phyloP scores from a whole-genome alignment of 92 coral and sea anemone species.

The Porites lobata region DNA sequence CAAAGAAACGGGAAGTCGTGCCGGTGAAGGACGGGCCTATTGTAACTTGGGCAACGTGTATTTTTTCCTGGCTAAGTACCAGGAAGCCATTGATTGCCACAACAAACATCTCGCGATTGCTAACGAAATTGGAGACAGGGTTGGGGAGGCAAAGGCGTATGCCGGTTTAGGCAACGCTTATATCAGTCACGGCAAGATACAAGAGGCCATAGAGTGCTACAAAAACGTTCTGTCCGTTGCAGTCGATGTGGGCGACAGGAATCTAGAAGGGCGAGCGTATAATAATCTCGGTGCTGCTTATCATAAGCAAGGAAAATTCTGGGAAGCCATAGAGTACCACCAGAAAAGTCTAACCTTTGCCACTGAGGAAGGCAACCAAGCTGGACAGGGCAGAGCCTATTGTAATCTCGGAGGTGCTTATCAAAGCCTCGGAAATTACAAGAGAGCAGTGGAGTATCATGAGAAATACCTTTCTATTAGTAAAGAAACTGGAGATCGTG shows the following conservation, averaged over 20 bases:
- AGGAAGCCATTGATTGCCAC: neutral
- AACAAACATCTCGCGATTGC: neutral
- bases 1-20: neutral
- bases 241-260: neutral
- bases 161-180: neutral
- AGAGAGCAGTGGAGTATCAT: too few species aligned
- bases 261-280: neutral
- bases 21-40: neutral
- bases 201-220: neutral
- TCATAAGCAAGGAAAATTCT: neutral
- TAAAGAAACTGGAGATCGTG: neutral
- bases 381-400: too few species aligned
- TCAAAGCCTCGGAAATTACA: too few species aligned
- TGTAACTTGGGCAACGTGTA: neutral
- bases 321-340: neutral
- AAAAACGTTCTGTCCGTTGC: neutral
- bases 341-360: too few species aligned
- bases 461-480: too few species aligned
- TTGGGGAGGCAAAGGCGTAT: neutral
- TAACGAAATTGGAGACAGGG: neutral
- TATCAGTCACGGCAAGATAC: neutral
- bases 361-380: too few species aligned
- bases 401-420: too few species aligned
- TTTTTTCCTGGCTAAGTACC: neutral
- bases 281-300: neutral